Percentiles rank a stretch among this genome's conserved stretches.
phyloP scores from a whole-genome alignment of 64 coral and sea anemone genomes.

The Actinia equina region DNA sequence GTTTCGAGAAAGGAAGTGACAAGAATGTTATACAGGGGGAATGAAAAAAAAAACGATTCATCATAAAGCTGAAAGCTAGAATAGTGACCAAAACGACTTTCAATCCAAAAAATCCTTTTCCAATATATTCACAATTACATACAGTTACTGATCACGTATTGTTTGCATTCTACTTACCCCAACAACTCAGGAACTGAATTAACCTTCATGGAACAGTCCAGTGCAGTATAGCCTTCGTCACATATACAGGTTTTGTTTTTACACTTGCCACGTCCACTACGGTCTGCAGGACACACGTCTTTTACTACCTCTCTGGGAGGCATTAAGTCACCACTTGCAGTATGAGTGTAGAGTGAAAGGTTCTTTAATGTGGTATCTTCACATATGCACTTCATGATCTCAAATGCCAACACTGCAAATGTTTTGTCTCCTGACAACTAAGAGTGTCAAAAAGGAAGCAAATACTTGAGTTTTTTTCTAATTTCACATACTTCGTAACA shows the following conservation, averaged over 20 bases:
- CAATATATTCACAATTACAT: too few species aligned
- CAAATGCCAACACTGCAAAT: neutral
- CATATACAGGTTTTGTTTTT: too few species aligned
- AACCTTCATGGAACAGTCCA: constrained; percentile 19
- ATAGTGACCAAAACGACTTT: too few species aligned
- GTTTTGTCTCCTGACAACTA: constrained; percentile 20
- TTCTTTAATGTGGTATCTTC: constrained; percentile 20
- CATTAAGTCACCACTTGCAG: neutral
- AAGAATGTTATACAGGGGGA: too few species aligned
- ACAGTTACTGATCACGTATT: too few species aligned
- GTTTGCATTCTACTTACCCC: neutral
- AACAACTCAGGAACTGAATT: constrained; percentile 34
- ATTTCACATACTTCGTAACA: too few species aligned
- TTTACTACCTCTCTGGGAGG: constrained; percentile 1
- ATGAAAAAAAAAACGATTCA: too few species aligned
- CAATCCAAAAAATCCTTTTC: too few species aligned
- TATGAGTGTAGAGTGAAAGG: neutral
- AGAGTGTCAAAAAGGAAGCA: too few species aligned
- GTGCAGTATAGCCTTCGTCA: neutral
- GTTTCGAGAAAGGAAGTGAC: too few species aligned
- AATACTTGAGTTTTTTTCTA: too few species aligned
- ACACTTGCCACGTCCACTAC: constrained; percentile 2
- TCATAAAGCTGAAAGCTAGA: too few species aligned
- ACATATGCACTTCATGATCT: constrained; percentile 11
- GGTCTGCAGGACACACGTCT: constrained; percentile 16